A percentile compares a stretch with the other conserved stretches of the same genome.
Conservation (phyloP, 2,888 invertebrate species). For the Eupelmus urozonus region DNA sequence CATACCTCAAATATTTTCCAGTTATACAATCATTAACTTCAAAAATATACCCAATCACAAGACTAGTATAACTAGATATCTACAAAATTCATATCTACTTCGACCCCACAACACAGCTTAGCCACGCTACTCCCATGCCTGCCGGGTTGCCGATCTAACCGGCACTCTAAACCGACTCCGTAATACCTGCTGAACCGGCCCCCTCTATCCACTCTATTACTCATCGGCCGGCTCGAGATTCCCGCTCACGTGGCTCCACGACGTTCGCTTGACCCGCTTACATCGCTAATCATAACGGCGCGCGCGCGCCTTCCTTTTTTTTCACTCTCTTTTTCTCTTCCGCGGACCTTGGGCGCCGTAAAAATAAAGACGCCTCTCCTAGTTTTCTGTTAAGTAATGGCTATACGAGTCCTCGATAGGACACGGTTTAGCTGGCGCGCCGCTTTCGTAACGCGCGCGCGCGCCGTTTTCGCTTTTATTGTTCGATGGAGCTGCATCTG, state of each 20-base stretch:
- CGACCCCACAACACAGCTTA: no score
- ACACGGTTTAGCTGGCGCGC: not conserved
- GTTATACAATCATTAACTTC: not conserved
- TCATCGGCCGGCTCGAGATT: not conserved
- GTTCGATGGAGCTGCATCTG: slow-evolving; percentile 14
- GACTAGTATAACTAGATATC: not conserved
- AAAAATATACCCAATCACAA: not conserved
- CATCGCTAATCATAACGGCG: slow-evolving; percentile 42
- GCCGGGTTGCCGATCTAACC: slow-evolving; percentile 8
- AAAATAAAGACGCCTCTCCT: not conserved
- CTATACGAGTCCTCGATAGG: not conserved
- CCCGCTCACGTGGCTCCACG: not conserved
- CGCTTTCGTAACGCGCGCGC: not conserved
- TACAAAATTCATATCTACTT: no score
- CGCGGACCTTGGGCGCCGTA: slow-evolving; percentile 30
- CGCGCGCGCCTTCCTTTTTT: slow-evolving; percentile 4
- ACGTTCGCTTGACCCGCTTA: slow-evolving; percentile 48
- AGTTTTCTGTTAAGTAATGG: slow-evolving; percentile 25
- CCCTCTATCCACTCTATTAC: not conserved
- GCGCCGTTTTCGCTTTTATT: not conserved
- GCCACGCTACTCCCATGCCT: not conserved
- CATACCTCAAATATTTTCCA: not conserved
- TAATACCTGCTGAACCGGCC: no score
- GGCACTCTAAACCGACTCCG: not conserved
- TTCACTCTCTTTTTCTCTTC: slow-evolving; percentile 25